Percentiles rank a stretch among this genome's conserved stretches.
Conservation (phyloP, 2,888 invertebrate genomes). For the Ennomos erosarius region DNA sequence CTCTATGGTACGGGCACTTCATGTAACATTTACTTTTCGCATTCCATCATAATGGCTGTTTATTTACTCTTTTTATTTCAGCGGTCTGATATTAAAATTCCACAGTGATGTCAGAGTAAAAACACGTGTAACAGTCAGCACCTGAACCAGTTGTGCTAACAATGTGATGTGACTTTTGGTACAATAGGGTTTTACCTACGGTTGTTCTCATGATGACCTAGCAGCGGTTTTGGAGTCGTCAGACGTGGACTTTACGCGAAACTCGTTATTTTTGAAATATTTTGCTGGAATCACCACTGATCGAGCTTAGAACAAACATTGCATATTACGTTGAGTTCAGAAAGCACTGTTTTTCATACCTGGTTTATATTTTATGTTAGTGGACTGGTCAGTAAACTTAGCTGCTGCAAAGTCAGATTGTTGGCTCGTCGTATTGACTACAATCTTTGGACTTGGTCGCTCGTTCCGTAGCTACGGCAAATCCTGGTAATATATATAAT, state of each 20-base stretch:
- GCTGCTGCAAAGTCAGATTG: too few species aligned
- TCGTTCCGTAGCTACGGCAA: too few species aligned
- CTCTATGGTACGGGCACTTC: not conserved
- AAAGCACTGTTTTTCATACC: too few species aligned
- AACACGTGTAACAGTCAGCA: conserved; percentile 44
- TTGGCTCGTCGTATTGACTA: too few species aligned
- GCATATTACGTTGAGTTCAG: too few species aligned
- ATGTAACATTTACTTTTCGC: conserved; percentile 27
- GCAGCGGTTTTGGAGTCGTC: conserved; percentile 8
- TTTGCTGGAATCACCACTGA: too few species aligned
- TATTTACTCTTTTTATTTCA: conserved; percentile 28
- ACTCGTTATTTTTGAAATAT: too few species aligned
- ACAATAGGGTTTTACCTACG: conserved; percentile 40
- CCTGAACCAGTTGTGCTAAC: conserved; percentile 65
- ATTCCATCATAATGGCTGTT: conserved; percentile 25
- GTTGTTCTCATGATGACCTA: conserved; percentile 20
- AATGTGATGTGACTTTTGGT: conserved; percentile 37
- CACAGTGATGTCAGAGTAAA: conserved; percentile 64
- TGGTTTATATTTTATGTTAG: too few species aligned
- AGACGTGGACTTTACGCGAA: not conserved
- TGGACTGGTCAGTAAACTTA: too few species aligned
- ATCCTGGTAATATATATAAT: too few species aligned
- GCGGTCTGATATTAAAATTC: conserved; percentile 38
- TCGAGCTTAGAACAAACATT: too few species aligned
- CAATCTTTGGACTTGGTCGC: too few species aligned